Evolutionary conservation across 2,797 vertebrate genomes (phyloP).

Genomic region (Rhynchotus rufescens): DNA sequence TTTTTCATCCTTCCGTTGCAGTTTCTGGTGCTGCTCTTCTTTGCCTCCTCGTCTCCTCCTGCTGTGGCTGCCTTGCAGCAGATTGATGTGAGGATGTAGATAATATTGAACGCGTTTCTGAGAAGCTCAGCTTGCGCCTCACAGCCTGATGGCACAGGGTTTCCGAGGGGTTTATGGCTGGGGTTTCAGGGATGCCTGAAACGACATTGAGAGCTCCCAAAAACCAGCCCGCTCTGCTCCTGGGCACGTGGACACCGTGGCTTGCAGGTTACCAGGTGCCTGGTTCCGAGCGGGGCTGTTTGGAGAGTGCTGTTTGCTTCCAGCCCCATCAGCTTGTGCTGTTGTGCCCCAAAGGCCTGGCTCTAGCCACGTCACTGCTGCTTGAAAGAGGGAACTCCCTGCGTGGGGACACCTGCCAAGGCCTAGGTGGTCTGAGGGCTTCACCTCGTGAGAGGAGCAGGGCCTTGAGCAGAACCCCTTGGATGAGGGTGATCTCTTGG

Average conservation of each 20-base stretch:
- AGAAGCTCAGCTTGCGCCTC: neutral
- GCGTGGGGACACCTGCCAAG: neutral
- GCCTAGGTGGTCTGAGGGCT: neutral
- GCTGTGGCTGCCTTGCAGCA: constrained; percentile 9
- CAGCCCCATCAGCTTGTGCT: neutral
- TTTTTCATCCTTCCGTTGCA: neutral
- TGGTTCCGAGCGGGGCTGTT: neutral
- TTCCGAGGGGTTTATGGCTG: neutral
- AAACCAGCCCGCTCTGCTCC: neutral
- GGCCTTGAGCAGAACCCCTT: fast-evolving
- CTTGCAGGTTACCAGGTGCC: neutral
- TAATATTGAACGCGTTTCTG: neutral
- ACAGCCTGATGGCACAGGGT: neutral
- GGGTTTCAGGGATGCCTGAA: neutral
- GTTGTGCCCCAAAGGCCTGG: neutral
- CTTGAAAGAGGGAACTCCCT: neutral
- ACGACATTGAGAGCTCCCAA: neutral
- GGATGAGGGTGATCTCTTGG: neutral
- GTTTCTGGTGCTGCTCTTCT: constrained; percentile 11
- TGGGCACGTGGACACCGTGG: neutral
- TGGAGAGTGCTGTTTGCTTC: neutral
- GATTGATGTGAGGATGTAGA: neutral
- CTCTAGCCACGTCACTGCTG: neutral
- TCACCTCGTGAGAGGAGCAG: neutral
- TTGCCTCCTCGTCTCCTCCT: neutral